These are phyloP conservation scores for Coenonympha arcania DNA, from an alignment of 2,888 invertebrate species.

Conservation along the genomic window DNA sequence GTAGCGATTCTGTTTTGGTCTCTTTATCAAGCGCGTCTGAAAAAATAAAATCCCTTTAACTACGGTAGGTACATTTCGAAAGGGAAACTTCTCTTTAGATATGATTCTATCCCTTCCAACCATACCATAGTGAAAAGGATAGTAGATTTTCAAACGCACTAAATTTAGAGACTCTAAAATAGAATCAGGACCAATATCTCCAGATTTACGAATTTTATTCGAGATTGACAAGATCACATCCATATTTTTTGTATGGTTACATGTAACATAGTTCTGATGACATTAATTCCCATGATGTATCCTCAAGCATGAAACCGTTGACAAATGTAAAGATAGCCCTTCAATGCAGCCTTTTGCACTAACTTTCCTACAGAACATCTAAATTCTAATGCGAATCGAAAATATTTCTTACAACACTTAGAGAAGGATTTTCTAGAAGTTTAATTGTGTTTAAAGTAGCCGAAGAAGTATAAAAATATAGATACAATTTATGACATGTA, in stretches of 20 bases:
- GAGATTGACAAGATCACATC: neutral
- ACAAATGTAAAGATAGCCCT: neutral
- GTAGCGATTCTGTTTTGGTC: no score
- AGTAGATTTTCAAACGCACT: no score
- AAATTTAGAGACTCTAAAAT: no score
- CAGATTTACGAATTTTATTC: neutral
- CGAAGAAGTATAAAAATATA: no score
- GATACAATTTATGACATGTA: neutral
- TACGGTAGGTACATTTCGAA: no score
- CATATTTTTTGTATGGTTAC: conserved; percentile 26
- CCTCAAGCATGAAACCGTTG: conserved; percentile 26
- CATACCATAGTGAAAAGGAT: no score
- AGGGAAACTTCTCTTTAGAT: no score
- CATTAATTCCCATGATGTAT: conserved; percentile 55
- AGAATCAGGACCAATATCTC: neutral
- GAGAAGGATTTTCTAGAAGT: neutral
- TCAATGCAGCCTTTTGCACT: neutral
- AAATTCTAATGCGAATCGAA: neutral
- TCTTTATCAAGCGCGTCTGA: no score
- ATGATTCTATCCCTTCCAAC: no score
- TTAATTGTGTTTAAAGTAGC: neutral
- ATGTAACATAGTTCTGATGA: conserved; percentile 41
- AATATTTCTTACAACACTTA: no score
- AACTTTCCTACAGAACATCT: neutral
- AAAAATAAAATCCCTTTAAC: no score